A percentile compares a stretch with the other conserved stretches of the same genome.
Conservation (phyloP, 2,888 invertebrate species). For the Sesia apiformis region DNA sequence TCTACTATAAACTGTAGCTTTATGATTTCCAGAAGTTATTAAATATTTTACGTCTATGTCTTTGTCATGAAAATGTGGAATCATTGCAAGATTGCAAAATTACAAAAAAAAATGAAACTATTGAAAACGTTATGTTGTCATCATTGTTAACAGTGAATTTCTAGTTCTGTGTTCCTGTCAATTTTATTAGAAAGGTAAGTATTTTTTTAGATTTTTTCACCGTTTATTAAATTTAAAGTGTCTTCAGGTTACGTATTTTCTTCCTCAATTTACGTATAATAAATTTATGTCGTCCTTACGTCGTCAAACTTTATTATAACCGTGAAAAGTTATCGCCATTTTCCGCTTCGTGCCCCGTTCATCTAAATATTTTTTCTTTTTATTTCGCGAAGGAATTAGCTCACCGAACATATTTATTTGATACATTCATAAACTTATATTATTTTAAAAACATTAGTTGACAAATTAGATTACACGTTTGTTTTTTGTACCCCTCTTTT, state of each 20-base stretch:
- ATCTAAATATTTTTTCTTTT: slow-evolving; percentile 44
- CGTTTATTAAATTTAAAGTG: slow-evolving; percentile 1
- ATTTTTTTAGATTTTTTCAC: slow-evolving; percentile 25
- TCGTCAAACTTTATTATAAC: slow-evolving; percentile 21
- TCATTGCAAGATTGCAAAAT: too few relatives aligned
- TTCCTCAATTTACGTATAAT: slow-evolving; percentile 1
- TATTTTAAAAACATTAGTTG: neutral
- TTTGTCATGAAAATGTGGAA: too few relatives aligned
- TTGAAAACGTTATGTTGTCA: slow-evolving; percentile 20
- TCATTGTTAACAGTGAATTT: slow-evolving; percentile 45
- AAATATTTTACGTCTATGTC: too few relatives aligned
- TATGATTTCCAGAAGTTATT: too few relatives aligned
- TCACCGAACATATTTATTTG: neutral
- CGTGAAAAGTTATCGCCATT: slow-evolving; percentile 61
- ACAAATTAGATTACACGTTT: neutral
- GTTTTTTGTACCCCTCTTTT: neutral
- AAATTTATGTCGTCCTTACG: slow-evolving; percentile 4
- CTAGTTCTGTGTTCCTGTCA: slow-evolving; percentile 62
- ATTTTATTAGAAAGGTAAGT: slow-evolving; percentile 62
- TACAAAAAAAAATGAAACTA: too few relatives aligned
- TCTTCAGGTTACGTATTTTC: neutral
- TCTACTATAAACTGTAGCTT: too few relatives aligned
- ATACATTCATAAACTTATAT: neutral
- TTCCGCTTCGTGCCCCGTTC: slow-evolving; percentile 50
- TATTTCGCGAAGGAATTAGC: slow-evolving; percentile 10